Evolutionary conservation across 2,797 vertebrate species (phyloP).

Genomic region (Lepus oiostolus): DNA sequence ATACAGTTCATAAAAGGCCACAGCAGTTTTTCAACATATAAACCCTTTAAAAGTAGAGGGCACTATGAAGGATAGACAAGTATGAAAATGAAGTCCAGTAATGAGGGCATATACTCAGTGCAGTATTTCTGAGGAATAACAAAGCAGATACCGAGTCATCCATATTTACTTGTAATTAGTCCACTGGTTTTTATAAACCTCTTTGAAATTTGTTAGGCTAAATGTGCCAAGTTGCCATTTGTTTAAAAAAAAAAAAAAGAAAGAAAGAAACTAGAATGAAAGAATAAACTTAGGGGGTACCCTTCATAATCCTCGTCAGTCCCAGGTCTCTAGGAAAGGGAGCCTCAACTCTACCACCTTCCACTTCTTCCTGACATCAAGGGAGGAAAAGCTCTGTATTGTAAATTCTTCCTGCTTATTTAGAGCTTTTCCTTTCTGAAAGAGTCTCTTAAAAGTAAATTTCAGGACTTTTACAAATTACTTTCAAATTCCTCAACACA

Average conservation of each 20-base stretch:
- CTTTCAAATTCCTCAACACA: slow-evolving; percentile 46
- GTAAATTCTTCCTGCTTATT: slow-evolving; percentile 1
- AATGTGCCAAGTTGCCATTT: slow-evolving; percentile 24
- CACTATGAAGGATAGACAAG: slow-evolving; percentile 88
- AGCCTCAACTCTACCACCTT: slow-evolving; percentile 5
- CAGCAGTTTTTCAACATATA: slow-evolving; percentile 92
- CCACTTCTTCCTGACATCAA: slow-evolving; percentile 8
- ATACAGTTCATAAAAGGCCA: slow-evolving; percentile 92
- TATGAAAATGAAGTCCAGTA: slow-evolving; percentile 88
- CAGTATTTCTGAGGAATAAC: slow-evolving; percentile 78
- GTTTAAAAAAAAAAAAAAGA: background rate
- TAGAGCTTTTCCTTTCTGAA: slow-evolving; percentile 43
- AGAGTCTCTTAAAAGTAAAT: slow-evolving; percentile 30
- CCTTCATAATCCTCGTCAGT: slow-evolving; percentile 39
- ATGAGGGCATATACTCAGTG: slow-evolving; percentile 86
- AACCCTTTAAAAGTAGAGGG: slow-evolving; percentile 91
- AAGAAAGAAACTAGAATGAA: slow-evolving; percentile 40
- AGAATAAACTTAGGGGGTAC: slow-evolving; percentile 4
- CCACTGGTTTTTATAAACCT: slow-evolving; percentile 31
- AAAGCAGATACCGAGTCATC: slow-evolving; percentile 46
- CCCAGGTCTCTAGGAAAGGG: slow-evolving; percentile 2
- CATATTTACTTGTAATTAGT: slow-evolving; percentile 45
- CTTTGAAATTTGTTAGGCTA: slow-evolving; percentile 34
- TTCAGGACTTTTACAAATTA: slow-evolving; percentile 53
- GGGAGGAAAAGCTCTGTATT: slow-evolving; percentile 24